phyloP scores from a whole-genome alignment of 1,140 invertebrate genomes.

The Drosophila bifasciata region DNA sequence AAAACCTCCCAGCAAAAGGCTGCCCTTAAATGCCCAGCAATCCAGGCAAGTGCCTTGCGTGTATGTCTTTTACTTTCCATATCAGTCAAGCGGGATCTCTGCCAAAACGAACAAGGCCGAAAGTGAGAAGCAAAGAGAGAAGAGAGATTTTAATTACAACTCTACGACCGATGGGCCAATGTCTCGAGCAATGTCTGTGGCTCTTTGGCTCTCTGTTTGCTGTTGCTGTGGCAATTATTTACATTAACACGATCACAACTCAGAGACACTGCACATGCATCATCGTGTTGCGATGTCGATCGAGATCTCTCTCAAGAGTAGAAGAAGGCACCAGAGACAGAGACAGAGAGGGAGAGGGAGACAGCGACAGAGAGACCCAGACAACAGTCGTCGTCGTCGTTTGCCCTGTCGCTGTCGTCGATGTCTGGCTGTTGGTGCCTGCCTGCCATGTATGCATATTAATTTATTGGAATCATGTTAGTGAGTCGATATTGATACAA shows the following conservation, averaged over 20 bases:
- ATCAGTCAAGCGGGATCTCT: constrained; percentile 74
- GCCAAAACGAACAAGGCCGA: constrained; percentile 57
- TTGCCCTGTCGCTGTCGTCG: constrained; percentile 13
- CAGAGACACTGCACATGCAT: constrained; percentile 83
- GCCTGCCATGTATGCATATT: constrained; percentile 80
- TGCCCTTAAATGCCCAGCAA: no score
- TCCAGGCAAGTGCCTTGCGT: constrained; percentile 55
- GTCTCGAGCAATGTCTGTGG: constrained; percentile 12
- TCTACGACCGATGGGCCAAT: constrained; percentile 34
- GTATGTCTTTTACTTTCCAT: constrained; percentile 66
- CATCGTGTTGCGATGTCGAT: constrained; percentile 79
- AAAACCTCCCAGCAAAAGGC: constrained; percentile 11
- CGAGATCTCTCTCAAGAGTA: constrained; percentile 51
- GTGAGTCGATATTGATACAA: constrained; percentile 84
- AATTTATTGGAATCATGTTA: constrained; percentile 84
- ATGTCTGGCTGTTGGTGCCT: constrained; percentile 28
- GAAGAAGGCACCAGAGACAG: no score
- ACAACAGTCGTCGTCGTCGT: constrained; percentile 49
- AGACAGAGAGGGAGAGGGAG: no score
- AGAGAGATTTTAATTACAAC: constrained; percentile 79
- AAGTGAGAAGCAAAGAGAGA: constrained; percentile 64
- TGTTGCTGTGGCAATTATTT: constrained; percentile 75
- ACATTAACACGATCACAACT: constrained; percentile 84
- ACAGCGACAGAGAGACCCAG: constrained; percentile 12
- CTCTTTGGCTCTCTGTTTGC: constrained; percentile 21